Base-by-base conservation (phyloP, 2,888 invertebrate genomes). In the Idaea aversata region DNA sequence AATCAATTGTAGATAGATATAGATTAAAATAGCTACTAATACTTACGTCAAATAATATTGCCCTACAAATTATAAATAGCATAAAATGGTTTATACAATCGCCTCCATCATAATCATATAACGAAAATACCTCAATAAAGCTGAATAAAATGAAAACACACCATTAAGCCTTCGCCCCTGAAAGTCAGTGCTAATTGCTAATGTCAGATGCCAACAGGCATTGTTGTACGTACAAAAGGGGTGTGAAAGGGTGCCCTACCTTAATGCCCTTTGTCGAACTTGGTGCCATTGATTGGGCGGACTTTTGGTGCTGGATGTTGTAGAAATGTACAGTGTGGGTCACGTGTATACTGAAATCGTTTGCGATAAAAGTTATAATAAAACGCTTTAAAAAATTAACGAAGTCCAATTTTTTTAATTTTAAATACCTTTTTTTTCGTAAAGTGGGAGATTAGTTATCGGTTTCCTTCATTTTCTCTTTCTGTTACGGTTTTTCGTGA, bases 181-280 rank as follows among this genome's bases (percentile, higher is more conserved):
- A 47, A 47, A 47, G 47, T 47, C 47, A 47, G 47, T 47, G 47
- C 47, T 47, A 73, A 75, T 75, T 70, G 67, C 62, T 63, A 59
- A 59, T 34, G 59, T 59, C 59, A 59, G 59, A 59, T 16, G 13
- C 59, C 59, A 34, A 59, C 59, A 59, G 47, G 47, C 47, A 47
- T 47, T 47, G 47, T 47, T 47, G 47, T 47, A 10, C 47, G 47
- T 47, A 47, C 47, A 47, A 47, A 47, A 47, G 47, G 47, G 47
- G 47, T 47, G 47, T 47, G 47, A 47, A 47, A 47, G 47, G 47
- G 47, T 47, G 47, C 47, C 47, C 13, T 47, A 47, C 47, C 47
- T 47, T 47, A 47, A 7, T 47, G 47, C 47, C 47, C 47, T 47
- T 47, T 47, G 47, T 47, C 47, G 47, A 47, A 47, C 47, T 47